Evolutionary conservation across 2,888 invertebrate species (phyloP).

Genomic region (Drosophila vallismaia): DNA sequence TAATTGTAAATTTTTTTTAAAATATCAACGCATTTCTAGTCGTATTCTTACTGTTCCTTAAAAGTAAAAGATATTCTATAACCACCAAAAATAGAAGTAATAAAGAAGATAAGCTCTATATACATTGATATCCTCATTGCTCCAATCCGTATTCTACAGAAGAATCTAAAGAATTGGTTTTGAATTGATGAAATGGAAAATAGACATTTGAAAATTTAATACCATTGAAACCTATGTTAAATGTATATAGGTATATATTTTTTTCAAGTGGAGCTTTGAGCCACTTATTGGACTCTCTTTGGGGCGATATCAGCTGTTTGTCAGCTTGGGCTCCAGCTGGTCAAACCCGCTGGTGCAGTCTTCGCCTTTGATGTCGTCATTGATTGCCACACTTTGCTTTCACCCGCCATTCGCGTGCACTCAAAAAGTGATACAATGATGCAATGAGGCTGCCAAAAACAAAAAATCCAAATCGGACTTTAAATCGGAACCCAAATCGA

Average conservation of each 20-base stretch:
- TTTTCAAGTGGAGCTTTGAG: constrained; percentile 8
- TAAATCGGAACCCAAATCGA: constrained; percentile 49
- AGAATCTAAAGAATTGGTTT: too few relatives aligned
- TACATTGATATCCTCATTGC: too few relatives aligned
- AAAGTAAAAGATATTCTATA: too few relatives aligned
- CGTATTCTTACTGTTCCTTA: too few relatives aligned
- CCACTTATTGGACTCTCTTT: constrained; percentile 3
- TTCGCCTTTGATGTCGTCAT: constrained; percentile 74
- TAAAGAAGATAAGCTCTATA: too few relatives aligned
- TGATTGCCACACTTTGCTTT: constrained; percentile 80
- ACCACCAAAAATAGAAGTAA: too few relatives aligned
- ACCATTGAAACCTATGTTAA: neutral
- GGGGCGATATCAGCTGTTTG: constrained; percentile 61
- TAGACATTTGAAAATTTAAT: too few relatives aligned
- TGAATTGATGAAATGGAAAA: too few relatives aligned
- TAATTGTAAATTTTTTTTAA: too few relatives aligned
- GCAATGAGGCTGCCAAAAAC: constrained; percentile 57
- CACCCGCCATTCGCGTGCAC: constrained; percentile 66
- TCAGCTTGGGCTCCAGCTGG: constrained; percentile 54
- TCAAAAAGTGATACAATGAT: constrained; percentile 52
- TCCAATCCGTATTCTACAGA: too few relatives aligned
- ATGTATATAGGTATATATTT: neutral
- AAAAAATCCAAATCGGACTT: constrained; percentile 30
- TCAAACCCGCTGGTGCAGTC: constrained; percentile 72
- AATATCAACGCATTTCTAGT: too few relatives aligned